Conservation (phyloP, 2,888 invertebrate genomes). For the Pasiphila rectangulata region DNA sequence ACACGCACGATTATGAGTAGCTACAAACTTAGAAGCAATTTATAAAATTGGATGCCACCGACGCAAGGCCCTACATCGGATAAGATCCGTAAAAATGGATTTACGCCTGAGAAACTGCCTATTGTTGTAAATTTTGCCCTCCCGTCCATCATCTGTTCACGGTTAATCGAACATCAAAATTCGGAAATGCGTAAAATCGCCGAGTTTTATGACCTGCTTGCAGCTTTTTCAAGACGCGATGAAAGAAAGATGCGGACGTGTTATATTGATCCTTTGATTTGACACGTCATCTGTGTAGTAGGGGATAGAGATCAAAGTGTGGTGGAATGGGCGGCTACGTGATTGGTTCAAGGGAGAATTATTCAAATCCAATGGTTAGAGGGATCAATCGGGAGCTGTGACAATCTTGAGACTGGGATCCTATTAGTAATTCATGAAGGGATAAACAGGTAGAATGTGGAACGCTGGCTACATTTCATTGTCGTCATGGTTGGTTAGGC, state of each 20-base stretch:
- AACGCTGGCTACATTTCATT: neutral
- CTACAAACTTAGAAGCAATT: constrained; percentile 35
- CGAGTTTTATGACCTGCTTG: constrained; percentile 48
- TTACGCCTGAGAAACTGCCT: constrained; percentile 46
- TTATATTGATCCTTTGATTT: constrained; percentile 35
- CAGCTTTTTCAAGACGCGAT: constrained; percentile 39
- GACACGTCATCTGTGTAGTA: constrained; percentile 33
- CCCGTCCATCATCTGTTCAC: constrained; percentile 45
- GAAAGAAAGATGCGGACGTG: constrained; percentile 32
- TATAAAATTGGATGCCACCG: constrained; percentile 35
- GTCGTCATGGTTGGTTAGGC: too few relatives aligned
- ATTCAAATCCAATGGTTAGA: constrained; percentile 31
- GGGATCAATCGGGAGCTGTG: constrained; percentile 28
- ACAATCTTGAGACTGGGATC: constrained; percentile 28
- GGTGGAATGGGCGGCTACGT: constrained; percentile 16
- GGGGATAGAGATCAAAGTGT: constrained; percentile 25
- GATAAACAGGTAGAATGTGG: constrained; percentile 23
- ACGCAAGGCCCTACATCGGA: constrained; percentile 30
- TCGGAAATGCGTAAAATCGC: constrained; percentile 58
- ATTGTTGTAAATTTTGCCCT: constrained; percentile 53
- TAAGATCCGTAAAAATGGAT: constrained; percentile 37
- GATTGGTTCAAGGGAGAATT: constrained; percentile 29
- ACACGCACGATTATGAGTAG: constrained; percentile 32
- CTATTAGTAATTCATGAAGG: constrained; percentile 28
- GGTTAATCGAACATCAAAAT: constrained; percentile 55